phyloP scores from a whole-genome alignment of 1,140 invertebrate species.

The Aphelinus certus region DNA sequence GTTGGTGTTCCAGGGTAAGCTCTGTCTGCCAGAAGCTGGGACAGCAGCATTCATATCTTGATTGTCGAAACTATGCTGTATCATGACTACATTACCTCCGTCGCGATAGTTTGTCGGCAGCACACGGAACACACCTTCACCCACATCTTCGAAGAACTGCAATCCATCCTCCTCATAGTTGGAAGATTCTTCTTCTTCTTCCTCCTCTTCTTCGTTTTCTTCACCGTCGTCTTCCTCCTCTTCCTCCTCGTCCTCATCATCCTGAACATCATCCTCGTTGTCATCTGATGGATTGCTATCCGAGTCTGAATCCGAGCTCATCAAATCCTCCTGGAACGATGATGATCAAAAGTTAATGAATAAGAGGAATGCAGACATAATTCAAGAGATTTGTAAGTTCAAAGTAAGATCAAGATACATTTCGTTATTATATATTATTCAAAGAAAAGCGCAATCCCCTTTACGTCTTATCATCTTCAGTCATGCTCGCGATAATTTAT shows the following conservation, averaged over 20 bases:
- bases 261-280: constrained; percentile 69
- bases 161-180: constrained; percentile 68
- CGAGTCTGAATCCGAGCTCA: constrained; percentile 69
- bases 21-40: constrained; percentile 61
- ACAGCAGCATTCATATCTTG: constrained; percentile 59
- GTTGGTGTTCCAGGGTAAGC: constrained; percentile 67
- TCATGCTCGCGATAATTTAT: constrained; percentile 21
- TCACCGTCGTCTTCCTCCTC: constrained; percentile 69
- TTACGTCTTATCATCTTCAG: no score
- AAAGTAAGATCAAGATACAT: no score
- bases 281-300: constrained; percentile 64
- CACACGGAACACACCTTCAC: constrained; percentile 65
- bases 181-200: constrained; percentile 73
- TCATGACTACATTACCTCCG: constrained; percentile 72
- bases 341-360: constrained; percentile 2
- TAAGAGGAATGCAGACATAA: no score
- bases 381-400: no score
- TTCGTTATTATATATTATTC: no score
- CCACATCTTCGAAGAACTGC: constrained; percentile 65
- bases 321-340: constrained; percentile 66
- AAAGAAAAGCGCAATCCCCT: no score
- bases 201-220: constrained; percentile 72
- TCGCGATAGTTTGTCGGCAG: constrained; percentile 67
- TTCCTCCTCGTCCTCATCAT: constrained; percentile 70
- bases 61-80: constrained; percentile 67